Percentiles rank a stretch among this genome's conserved stretches.
Conservation (phyloP, 2,888 invertebrate species). For the Portevinia maculata region DNA sequence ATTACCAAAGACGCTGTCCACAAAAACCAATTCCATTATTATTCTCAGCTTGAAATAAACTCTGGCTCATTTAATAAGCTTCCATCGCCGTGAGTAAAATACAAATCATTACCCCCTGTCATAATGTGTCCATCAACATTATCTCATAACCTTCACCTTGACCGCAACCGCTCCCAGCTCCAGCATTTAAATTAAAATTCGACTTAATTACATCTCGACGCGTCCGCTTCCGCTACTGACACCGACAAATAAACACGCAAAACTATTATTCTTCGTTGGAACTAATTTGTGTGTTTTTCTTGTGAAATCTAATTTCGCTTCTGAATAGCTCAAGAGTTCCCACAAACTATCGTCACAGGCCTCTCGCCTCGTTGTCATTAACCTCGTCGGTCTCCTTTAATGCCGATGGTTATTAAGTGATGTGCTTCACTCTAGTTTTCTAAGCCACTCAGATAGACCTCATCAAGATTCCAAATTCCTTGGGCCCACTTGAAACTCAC, state of each 20-base stretch:
- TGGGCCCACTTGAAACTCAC: constrained; percentile 44
- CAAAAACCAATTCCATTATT: too few relatives aligned
- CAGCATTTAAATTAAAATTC: constrained; percentile 8
- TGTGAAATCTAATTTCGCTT: constrained; percentile 41
- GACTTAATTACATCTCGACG: constrained; percentile 13
- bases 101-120: neutral
- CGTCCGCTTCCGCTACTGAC: neutral
- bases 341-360: neutral
- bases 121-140: neutral
- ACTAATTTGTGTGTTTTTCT: constrained; percentile 41
- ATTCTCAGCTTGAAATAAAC: too few relatives aligned
- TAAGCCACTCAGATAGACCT: constrained; percentile 14
- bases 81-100: neutral
- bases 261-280: constrained; percentile 23
- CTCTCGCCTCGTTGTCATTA: constrained; percentile 41
- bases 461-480: constrained; percentile 64
- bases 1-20: too few relatives aligned
- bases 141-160: constrained; percentile 53
- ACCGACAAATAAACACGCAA: neutral
- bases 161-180: constrained; percentile 5
- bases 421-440: constrained; percentile 9
- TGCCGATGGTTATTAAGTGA: constrained; percentile 48
- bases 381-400: constrained; percentile 66
- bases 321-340: constrained; percentile 25
- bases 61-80: neutral